Evolutionary conservation across 2,113 vertebrate species (phyloP).

Genomic region (Sisor rabdophorus): DNA sequence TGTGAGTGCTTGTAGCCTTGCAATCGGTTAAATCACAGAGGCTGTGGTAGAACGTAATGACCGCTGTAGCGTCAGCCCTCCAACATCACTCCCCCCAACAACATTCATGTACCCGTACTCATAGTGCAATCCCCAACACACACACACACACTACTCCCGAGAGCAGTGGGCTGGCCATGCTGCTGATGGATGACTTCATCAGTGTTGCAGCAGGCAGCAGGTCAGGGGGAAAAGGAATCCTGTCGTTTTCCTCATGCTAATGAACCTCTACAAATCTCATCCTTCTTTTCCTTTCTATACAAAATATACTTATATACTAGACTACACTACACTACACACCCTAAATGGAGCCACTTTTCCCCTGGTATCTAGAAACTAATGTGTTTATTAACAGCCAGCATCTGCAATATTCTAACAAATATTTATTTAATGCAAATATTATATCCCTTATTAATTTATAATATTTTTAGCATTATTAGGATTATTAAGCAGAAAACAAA

Average conservation of each 20-base stretch:
- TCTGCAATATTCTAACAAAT: slow-evolving; percentile 20
- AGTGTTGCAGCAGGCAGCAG: slow-evolving; percentile 58
- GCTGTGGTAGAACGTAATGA: slow-evolving; percentile 66
- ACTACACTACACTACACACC: background rate
- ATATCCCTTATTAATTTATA: background rate
- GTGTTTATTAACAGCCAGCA: background rate
- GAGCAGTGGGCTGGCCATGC: slow-evolving; percentile 57
- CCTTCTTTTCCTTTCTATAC: slow-evolving; percentile 57
- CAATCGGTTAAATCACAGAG: slow-evolving; percentile 70
- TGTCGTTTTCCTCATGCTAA: slow-evolving; percentile 73
- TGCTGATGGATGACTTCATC: slow-evolving; percentile 80
- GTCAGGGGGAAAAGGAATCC: slow-evolving; percentile 70
- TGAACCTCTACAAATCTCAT: slow-evolving; percentile 69
- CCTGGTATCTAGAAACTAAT: background rate
- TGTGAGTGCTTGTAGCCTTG: slow-evolving; percentile 48
- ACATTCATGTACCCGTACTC: slow-evolving; percentile 13
- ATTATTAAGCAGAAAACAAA: too few species aligned
- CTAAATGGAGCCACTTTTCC: too few species aligned
- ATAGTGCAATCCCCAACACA: slow-evolving; percentile 29
- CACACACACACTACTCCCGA: slow-evolving; percentile 32
- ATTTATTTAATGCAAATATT: slow-evolving; percentile 36
- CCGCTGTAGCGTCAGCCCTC: slow-evolving; percentile 64
- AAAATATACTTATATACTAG: background rate
- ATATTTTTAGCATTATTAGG: background rate
- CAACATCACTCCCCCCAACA: slow-evolving; percentile 30